These are phyloP conservation scores for Siphonodentalium dalli DNA, from an alignment of 2,888 invertebrate species.

Conservation along the genomic window DNA sequence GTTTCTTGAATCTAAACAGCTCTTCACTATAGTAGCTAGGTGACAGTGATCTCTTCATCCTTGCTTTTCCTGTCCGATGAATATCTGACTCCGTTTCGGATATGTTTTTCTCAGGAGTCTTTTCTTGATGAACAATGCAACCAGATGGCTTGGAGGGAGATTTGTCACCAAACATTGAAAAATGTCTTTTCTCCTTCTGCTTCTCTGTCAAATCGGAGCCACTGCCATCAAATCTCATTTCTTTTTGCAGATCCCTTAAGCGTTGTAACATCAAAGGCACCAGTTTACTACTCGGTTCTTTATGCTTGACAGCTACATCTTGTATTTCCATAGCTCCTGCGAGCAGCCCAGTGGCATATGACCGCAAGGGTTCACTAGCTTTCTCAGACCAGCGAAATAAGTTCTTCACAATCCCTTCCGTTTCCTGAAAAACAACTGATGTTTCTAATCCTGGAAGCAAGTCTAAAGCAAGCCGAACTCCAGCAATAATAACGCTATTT, in stretches of 20 bases:
- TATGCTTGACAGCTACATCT: constrained; percentile 89
- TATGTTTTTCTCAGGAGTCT: too few species aligned
- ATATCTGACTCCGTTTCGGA: too few species aligned
- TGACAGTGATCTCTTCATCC: constrained; percentile 36
- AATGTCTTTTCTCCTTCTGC: too few species aligned
- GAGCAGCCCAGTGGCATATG: constrained; percentile 91
- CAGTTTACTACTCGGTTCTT: constrained; percentile 84
- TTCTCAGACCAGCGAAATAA: constrained; percentile 90
- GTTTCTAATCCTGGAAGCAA: constrained; percentile 95
- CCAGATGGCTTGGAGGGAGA: too few species aligned
- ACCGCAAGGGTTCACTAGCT: constrained; percentile 86
- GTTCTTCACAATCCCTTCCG: constrained; percentile 83
- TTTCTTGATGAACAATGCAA: too few species aligned
- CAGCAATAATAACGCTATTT: constrained; percentile 84
- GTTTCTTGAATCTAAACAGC: constrained; percentile 23
- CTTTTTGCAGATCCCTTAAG: too few species aligned
- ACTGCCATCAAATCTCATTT: too few species aligned
- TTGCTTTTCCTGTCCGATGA: too few species aligned
- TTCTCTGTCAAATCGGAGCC: too few species aligned
- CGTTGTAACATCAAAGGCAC: too few species aligned
- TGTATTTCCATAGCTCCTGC: constrained; percentile 97
- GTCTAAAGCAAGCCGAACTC: constrained; percentile 88
- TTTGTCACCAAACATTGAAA: too few species aligned
- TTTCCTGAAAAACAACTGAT: constrained; percentile 85
- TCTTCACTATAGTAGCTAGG: constrained; percentile 42